phyloP scores from a whole-genome alignment of 2,888 invertebrate genomes.

The Catocala sponsa region DNA sequence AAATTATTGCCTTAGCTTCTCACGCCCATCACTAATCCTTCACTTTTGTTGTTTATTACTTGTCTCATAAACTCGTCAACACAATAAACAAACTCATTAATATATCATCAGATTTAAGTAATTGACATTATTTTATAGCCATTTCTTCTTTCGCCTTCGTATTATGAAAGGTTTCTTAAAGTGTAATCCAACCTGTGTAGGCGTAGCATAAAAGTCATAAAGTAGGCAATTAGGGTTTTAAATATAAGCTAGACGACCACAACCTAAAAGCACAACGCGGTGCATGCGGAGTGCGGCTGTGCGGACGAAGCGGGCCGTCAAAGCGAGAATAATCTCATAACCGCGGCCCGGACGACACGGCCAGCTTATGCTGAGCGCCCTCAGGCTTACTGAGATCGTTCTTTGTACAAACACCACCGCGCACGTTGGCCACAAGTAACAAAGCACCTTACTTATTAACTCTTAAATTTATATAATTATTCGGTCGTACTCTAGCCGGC shows the following conservation, averaged over 20 bases:
- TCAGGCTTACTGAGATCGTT: slow-evolving; percentile 74
- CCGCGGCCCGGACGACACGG: slow-evolving; percentile 75
- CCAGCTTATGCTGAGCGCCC: slow-evolving; percentile 77
- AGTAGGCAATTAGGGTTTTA: slow-evolving; percentile 77
- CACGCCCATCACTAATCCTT: slow-evolving; percentile 49
- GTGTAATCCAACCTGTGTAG: slow-evolving; percentile 24
- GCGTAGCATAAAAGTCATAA: slow-evolving; percentile 58
- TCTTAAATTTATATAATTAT: slow-evolving; percentile 64
- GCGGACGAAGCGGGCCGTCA: slow-evolving; percentile 72
- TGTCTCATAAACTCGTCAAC: background rate
- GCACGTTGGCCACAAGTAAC: slow-evolving; percentile 53
- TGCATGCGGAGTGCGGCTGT: slow-evolving; percentile 66
- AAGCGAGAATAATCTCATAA: slow-evolving; percentile 86
- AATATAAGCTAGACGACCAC: slow-evolving; percentile 67
- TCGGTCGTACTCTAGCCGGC: slow-evolving; percentile 53
- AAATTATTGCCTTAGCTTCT: slow-evolving; percentile 68
- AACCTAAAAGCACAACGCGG: slow-evolving; percentile 70
- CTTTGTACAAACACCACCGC: slow-evolving; percentile 70
- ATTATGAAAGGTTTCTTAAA: background rate
- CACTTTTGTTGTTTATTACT: slow-evolving; percentile 45
- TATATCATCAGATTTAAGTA: background rate
- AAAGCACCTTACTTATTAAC: slow-evolving; percentile 62
- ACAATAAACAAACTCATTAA: background rate
- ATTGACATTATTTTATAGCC: background rate
- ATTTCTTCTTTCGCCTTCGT: background rate